phyloP scores from a whole-genome alignment of 2,797 vertebrate genomes.

The Buphagus erythrorhynchus region DNA sequence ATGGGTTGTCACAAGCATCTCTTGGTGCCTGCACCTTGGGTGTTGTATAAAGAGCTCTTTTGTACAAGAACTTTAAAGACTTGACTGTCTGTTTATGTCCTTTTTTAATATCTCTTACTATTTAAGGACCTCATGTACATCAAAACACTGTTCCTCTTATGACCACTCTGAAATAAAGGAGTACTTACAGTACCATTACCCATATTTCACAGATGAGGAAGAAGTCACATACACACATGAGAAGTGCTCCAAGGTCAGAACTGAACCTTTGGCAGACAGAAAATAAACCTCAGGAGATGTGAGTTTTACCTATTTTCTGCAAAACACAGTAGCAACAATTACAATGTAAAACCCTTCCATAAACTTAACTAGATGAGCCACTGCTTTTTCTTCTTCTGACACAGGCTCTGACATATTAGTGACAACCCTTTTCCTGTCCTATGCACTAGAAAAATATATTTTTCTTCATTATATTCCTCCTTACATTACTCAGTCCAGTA shows the following conservation, averaged over 20 bases:
- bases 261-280: background rate
- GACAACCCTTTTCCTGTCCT: background rate
- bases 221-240: background rate
- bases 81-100: background rate
- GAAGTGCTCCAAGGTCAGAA: background rate
- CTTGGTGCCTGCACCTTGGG: background rate
- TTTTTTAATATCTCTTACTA: background rate
- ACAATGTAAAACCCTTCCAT: background rate
- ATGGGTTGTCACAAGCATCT: background rate
- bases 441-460: background rate
- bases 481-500: background rate
- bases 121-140: background rate
- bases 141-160: background rate
- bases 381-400: background rate
- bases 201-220: background rate
- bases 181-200: background rate
- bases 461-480: background rate
- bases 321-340: background rate
- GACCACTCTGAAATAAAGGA: background rate
- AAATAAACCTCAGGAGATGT: background rate
- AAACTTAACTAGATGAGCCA: background rate
- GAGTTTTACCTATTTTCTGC: background rate
- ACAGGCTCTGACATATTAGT: background rate
- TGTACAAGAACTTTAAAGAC: background rate
- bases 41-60: background rate